Evolutionary conservation across 2,113 vertebrate species (phyloP).

Genomic region (Trachemys scripta): DNA sequence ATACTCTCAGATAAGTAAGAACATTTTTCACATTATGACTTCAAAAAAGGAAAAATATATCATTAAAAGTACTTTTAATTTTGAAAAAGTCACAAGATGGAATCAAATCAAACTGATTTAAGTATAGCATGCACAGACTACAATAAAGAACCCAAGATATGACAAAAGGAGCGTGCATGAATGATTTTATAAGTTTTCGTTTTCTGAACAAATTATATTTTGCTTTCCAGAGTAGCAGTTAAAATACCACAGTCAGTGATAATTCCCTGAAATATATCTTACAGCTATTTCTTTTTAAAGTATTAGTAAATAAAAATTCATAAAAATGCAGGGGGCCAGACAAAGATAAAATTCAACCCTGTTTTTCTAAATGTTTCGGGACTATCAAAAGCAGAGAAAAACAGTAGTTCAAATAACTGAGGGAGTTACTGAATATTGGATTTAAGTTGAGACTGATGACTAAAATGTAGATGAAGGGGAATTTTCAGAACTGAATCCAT

Average conservation of each 20-base stretch:
- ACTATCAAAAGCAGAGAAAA: neutral
- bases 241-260: neutral
- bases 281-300: constrained; percentile 3
- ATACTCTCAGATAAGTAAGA: neutral
- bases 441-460: fast-evolving
- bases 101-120: neutral
- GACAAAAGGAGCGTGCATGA: neutral
- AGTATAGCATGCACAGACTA: neutral
- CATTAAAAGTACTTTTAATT: neutral
- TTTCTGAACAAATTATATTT: neutral
- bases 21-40: neutral
- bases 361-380: neutral
- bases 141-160: neutral
- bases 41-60: neutral
- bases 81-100: neutral
- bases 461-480: neutral
- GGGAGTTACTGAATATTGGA: neutral
- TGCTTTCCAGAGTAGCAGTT: neutral
- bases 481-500: neutral
- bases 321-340: neutral
- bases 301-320: neutral
- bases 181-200: neutral
- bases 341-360: neutral
- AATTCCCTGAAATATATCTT: neutral
- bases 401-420: neutral